Evolutionary conservation across 2,888 invertebrate genomes (phyloP).

Genomic region (Microctonus hyperodae): DNA sequence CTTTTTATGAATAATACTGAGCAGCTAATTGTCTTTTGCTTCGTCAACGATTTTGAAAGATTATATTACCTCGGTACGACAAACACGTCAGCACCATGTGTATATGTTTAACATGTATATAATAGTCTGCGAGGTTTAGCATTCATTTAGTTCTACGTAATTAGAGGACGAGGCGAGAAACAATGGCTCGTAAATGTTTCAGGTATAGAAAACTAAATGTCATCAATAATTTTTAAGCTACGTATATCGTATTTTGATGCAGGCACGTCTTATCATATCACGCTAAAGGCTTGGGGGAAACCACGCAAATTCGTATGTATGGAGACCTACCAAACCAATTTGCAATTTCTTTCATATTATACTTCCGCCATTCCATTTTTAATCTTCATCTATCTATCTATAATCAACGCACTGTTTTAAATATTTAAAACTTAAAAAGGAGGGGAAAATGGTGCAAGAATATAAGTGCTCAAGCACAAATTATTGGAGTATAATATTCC

Average conservation of each 20-base stretch:
- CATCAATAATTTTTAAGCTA: constrained; percentile 48
- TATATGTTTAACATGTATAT: not conserved
- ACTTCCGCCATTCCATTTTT: not conserved
- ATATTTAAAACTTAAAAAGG: not conserved
- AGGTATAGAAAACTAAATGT: constrained; percentile 58
- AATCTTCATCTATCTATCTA: constrained; percentile 9
- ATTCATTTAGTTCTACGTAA: not conserved
- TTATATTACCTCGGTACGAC: not conserved
- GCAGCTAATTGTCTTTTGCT: not conserved
- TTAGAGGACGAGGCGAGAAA: constrained; percentile 27
- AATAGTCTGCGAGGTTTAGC: not conserved
- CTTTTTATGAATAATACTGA: not conserved
- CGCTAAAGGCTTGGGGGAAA: constrained; percentile 57
- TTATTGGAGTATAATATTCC: not conserved
- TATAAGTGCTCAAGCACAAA: constrained; percentile 24
- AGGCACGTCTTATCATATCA: constrained; percentile 63
- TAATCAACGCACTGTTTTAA: not conserved
- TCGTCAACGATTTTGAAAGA: constrained; percentile 13
- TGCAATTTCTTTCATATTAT: constrained; percentile 24
- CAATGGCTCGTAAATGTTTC: constrained; percentile 37
- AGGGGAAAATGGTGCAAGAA: not conserved
- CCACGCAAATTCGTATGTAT: constrained; percentile 50
- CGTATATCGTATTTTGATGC: constrained; percentile 44
- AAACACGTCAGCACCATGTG: constrained; percentile 3
- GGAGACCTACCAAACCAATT: constrained; percentile 44